Base-by-base conservation (phyloP, 2,888 invertebrate species). In the Metalampra italica region DNA sequence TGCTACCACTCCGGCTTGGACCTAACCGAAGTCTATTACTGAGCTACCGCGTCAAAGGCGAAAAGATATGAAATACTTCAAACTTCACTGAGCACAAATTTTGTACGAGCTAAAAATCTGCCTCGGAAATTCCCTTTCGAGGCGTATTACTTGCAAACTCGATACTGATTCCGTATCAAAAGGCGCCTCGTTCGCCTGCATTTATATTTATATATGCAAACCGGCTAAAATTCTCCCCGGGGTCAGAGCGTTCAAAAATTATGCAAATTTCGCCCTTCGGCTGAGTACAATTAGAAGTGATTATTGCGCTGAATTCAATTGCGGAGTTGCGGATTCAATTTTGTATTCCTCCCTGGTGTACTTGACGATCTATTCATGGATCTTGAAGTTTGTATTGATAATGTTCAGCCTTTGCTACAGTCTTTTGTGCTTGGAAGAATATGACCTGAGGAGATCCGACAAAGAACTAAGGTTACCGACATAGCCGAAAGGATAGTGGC, bases 241-340 rank as follows among this genome's bases (percentile, higher is more conserved):
- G 78, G 75, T 59, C 62, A 65, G 59, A 53, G 62, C 63, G 66
- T 62, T 72, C 61, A 68, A 70, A 75, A 82, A 82, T 86, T 85
- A 87, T 86, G 83, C 78, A 86, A 85, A 87, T 84, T 49, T 68
- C 68, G 75, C 76, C 81, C 80, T 83, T 85, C 76, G 68, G 70
- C 65, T 48, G 50, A 52, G 66, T 68, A 76, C 82, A 86, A 86
- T 86, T 85, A 86, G 71, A 80, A 76, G 68, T 74, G 76, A 85
- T 86, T 84, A 86, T 82, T 63, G 75, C 59, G 54, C 66, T 59
- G 64, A 81, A 82, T 75, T 72, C 59, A 75, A 75, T 82, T 76
- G 64, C 59, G 55, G 53, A 71, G 62, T 72, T 68, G 69, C 50
- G 62, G 70, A 78, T 73, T 73, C 66, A 70, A 71, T 75, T 76